Evolutionary conservation across 2,113 vertebrate genomes (phyloP), one percentile per base, ranked within the genome.

Genomic region (Apaloderma vittatum): DNA sequence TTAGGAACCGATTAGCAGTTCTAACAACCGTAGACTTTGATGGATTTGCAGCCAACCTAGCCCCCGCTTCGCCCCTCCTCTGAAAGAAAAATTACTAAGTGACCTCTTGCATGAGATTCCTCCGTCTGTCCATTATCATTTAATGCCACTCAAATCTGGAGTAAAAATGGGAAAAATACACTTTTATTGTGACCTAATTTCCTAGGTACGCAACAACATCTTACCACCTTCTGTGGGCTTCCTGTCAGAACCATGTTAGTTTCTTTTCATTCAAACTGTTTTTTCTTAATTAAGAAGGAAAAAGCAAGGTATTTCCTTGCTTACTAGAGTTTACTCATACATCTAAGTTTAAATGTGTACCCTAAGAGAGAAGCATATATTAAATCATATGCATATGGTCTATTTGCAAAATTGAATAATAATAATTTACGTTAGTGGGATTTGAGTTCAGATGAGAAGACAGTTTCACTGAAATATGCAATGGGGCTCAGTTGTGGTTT

Each of bases 1-100:
- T 98, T 98, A 98, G 91, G 49, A 97, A 94, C n/a, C 91, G 96
- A 98, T 97, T 98, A 98, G 63, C 43, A 66, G 71, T 76, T 97
- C 70, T 86, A 85, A 88, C 90, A 93, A 95, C 68, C 40, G 3
- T 78, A 95, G 85, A 80, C 90, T 95, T 94, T 98, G 96, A 98
- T 97, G 88, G 91, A 98, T 97, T 97, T 93, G 34, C 70, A 96
- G 80, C 80, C 93, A 97, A 46, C 66, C 49, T 94, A 91, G 58
- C 27, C 40, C 40, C 40, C 40, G 11, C 40, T 40, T 12, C 40
- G 40, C 40, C 40, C 40, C 40, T 40, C 40, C 40, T 40, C 40
- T 40, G 21, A 58, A 24, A 86, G 59, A 91, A 20, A 83, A 81
- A 72, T 81, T 12, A 58, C 22, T 51, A 89, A 71, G 65, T 97